Percentiles rank a stretch among this genome's conserved stretches.
These are phyloP conservation scores for Fopius arisanus DNA, from an alignment of 1,140 invertebrate species.

Conservation along the genomic window DNA sequence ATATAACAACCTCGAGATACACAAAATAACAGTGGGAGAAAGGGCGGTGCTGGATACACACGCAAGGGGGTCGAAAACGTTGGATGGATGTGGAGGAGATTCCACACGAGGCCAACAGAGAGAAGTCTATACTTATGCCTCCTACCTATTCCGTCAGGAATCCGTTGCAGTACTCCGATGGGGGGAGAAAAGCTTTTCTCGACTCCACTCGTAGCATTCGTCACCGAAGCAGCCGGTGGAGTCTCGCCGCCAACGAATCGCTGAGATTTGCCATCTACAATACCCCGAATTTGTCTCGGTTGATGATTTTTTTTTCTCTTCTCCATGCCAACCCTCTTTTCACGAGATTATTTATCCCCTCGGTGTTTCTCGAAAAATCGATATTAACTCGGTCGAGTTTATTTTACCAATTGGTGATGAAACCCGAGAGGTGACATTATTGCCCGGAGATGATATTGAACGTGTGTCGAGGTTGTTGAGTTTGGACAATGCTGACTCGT, in stretches of 20 bases:
- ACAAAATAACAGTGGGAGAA: slow-evolving; percentile 1
- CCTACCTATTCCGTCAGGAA: background rate
- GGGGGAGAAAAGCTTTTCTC: background rate
- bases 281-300: background rate
- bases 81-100: slow-evolving; percentile 14
- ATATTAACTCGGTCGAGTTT: background rate
- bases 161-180: background rate
- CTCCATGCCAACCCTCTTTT: too few species aligned
- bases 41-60: slow-evolving; percentile 14
- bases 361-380: too few species aligned
- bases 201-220: slow-evolving; percentile 2
- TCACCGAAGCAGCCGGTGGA: background rate
- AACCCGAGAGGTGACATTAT: background rate
- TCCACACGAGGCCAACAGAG: slow-evolving; percentile 33
- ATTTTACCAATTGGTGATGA: background rate
- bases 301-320: background rate
- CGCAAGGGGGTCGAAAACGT: background rate
- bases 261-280: background rate
- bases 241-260: background rate
- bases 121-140: slow-evolving; percentile 17
- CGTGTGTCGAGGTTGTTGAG: too few species aligned
- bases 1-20: background rate
- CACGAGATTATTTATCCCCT: background rate
- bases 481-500: too few species aligned
- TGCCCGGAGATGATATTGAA: background rate